Conservation (phyloP, 2,888 invertebrate genomes). For the Eupeodes latifasciatus region DNA sequence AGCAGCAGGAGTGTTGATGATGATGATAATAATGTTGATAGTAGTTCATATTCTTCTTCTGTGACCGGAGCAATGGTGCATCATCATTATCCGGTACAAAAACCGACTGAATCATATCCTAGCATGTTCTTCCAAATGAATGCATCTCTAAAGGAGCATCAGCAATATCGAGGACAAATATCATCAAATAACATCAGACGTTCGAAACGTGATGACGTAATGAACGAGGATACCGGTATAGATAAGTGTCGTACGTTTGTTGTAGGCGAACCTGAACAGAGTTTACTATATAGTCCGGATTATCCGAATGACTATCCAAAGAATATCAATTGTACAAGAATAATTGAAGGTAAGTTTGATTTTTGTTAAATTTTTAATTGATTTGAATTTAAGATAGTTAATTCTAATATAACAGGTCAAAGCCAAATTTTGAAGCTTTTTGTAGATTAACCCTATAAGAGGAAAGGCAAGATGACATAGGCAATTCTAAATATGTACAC, state of each 20-base stretch:
- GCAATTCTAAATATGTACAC: too few relatives aligned
- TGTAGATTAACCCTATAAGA: too few relatives aligned
- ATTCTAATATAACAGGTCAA: too few relatives aligned
- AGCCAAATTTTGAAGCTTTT: neutral
- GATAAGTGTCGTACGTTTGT: conserved; percentile 86
- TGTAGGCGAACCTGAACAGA: conserved; percentile 85
- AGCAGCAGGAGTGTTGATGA: neutral
- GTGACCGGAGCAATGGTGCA: conserved; percentile 71
- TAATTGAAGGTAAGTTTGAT: conserved; percentile 87
- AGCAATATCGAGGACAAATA: conserved; percentile 44
- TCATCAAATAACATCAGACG: conserved; percentile 64
- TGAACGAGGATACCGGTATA: conserved; percentile 77
- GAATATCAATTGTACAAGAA: conserved; percentile 87
- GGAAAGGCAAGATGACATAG: too few relatives aligned
- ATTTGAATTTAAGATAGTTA: neutral
- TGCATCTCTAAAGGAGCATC: conserved; percentile 39
- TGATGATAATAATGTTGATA: neutral
- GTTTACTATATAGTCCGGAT: conserved; percentile 89
- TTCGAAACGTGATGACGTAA: conserved; percentile 77
- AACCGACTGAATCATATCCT: conserved; percentile 68
- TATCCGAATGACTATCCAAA: conserved; percentile 89
- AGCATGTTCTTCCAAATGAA: conserved; percentile 71
- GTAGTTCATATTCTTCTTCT: conserved; percentile 30
- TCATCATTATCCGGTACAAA: conserved; percentile 71
- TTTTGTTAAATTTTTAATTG: neutral